A percentile compares a stretch with the other conserved stretches of the same genome.
These are phyloP conservation scores for Nephrocerus scutellatus DNA, from an alignment of 2,888 invertebrate species.

Conservation along the genomic window DNA sequence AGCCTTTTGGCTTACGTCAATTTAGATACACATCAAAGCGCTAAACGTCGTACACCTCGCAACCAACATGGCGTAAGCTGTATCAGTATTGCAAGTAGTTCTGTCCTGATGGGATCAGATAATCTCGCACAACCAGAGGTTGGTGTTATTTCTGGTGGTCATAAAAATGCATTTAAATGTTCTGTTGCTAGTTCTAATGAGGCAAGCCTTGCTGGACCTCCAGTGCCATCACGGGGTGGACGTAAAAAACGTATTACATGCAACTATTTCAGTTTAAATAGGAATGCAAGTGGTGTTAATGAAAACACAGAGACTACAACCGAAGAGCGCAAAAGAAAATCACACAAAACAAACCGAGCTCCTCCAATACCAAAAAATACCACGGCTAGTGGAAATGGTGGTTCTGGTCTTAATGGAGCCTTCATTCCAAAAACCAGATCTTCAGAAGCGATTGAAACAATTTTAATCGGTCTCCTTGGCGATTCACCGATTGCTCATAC, in stretches of 20 bases:
- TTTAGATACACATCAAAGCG: constrained; percentile 46
- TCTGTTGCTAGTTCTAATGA: too few species aligned
- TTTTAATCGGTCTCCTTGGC: too few species aligned
- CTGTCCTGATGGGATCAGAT: constrained; percentile 44
- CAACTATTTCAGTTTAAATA: constrained; percentile 52
- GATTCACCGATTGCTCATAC: constrained; percentile 18
- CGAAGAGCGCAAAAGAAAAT: constrained; percentile 53
- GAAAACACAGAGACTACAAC: constrained; percentile 48
- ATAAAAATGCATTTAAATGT: too few species aligned
- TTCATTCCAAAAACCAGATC: too few species aligned
- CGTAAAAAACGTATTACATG: constrained; percentile 64
- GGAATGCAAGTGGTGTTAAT: constrained; percentile 54
- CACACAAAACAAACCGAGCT: constrained; percentile 53
- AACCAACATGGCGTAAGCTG: constrained; percentile 71
- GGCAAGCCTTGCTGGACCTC: too few species aligned
- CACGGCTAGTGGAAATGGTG: neutral
- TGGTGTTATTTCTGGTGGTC: constrained; percentile 13
- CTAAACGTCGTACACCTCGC: constrained; percentile 53
- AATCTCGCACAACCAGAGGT: constrained; percentile 35
- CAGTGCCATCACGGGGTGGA: constrained; percentile 62
- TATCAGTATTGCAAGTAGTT: constrained; percentile 65
- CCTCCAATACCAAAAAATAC: constrained; percentile 50
- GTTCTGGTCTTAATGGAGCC: too few species aligned
- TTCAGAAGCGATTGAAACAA: too few species aligned
- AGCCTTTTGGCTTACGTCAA: constrained; percentile 77